Evolutionary conservation across 2,113 vertebrate genomes (phyloP).

Genomic region (Arenaria interpres): DNA sequence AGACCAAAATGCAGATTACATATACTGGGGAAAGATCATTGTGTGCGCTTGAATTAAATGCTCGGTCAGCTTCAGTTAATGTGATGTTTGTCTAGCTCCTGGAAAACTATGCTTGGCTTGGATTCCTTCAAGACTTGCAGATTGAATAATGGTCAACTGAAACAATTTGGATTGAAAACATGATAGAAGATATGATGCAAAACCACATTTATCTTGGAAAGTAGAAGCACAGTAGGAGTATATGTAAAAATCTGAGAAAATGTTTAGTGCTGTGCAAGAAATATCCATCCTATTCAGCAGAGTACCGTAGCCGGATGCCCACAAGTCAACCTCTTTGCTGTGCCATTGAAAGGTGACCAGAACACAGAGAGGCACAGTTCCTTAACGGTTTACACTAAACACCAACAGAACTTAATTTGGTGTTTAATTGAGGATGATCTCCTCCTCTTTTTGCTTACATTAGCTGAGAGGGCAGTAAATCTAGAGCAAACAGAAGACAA

Average conservation of each 20-base stretch:
- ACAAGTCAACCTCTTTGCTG: background rate
- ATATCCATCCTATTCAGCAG: background rate
- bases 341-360: background rate
- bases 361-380: background rate
- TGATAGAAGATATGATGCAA: background rate
- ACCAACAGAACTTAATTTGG: background rate
- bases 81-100: background rate
- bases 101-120: background rate
- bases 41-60: slow-evolving; percentile 27
- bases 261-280: background rate
- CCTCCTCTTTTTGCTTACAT: background rate
- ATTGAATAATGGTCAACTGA: background rate
- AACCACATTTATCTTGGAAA: background rate
- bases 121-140: background rate
- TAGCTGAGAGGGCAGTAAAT: background rate
- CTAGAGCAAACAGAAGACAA: slow-evolving; percentile 3
- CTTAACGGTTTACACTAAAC: background rate
- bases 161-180: background rate
- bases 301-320: background rate
- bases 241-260: background rate
- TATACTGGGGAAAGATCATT: background rate
- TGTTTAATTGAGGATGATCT: background rate
- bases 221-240: background rate
- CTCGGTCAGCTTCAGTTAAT: slow-evolving; percentile 8
- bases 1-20: slow-evolving; percentile 3